Evolutionary conservation across 2,888 invertebrate species (phyloP), one percentile per base, ranked within the genome.

Genomic region (Zaprionus obscuricornis): DNA sequence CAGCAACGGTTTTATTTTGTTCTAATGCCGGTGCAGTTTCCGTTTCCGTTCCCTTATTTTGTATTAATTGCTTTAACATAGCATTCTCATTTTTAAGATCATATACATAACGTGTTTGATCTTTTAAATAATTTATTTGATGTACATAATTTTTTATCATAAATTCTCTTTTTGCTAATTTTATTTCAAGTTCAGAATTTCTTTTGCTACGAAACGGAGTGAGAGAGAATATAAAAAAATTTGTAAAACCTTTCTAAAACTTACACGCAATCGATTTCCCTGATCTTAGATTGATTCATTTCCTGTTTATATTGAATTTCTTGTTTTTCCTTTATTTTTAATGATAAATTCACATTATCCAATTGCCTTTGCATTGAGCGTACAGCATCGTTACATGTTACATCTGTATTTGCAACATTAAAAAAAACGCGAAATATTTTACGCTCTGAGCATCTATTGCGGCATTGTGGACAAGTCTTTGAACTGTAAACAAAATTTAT

Each of bases 401-500:
- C 90, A 66, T 93, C 93, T 42, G 92, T 91, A 42, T 92, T 93
- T 1, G 92, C 90, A 51, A 92, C 85, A 57, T 94, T 95, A 0
- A 95, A 94, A 78, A 92, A 95, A 0, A 95, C 86, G 3, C 93
- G 92, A 74, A 92, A 92, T 72, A 95, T 93, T 58, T 91, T 92
- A 43, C 91, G 92, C 5, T 92, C 91, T 0, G 93, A 93, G 20
- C 93, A 92, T 89, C 92, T 94, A 73, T 92, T 91, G 8, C 96
- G 92, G 84, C 96, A 96, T 90, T 95, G 94, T 0, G 96, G 96
- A 73, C 96, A 96, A 7, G 93, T 92, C 86, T 93, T 93, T 0
- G 95, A 94, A 79, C 95, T 89, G 57, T 1, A n/a, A n/a, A n/a
- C n/a, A 65, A 60, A 1, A 1, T 6, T 2, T 11, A 0, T 5